Evolutionary conservation across 2,113 vertebrate genomes (phyloP).

Genomic region (Loxodonta africana): DNA sequence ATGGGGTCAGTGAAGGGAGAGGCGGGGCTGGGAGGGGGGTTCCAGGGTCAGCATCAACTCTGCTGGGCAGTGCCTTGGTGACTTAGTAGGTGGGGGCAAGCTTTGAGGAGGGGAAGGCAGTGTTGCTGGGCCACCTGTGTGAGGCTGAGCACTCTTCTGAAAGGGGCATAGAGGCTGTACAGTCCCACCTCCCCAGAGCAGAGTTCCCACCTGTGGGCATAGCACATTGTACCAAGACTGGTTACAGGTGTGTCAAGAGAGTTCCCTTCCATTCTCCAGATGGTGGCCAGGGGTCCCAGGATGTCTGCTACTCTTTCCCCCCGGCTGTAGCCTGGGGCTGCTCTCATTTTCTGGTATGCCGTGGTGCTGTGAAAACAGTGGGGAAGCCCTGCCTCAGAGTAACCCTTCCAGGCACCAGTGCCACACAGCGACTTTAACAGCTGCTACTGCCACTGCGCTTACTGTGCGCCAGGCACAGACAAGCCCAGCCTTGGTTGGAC

Average conservation of each 20-base stretch:
- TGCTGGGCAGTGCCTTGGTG: neutral
- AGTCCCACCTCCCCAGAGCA: neutral
- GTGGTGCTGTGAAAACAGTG: rapidly evolving
- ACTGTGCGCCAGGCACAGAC: neutral
- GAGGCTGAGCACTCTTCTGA: neutral
- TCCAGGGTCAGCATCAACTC: neutral
- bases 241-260: neutral
- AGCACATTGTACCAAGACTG: neutral
- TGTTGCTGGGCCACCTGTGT: rapidly evolving
- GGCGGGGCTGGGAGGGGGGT: neutral
- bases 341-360: neutral
- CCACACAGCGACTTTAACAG: rapidly evolving
- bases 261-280: neutral
- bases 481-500: rapidly evolving
- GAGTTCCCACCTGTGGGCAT: neutral
- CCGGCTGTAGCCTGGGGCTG: neutral
- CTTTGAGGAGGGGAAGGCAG: neutral
- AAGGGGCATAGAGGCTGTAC: neutral
- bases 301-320: neutral
- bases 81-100: neutral
- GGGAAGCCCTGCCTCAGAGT: neutral
- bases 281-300: neutral
- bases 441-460: neutral
- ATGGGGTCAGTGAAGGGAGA: neutral
- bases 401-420: neutral